Evolutionary conservation across 2,888 invertebrate species (phyloP).

Genomic region (Melinaea marsaeus): DNA sequence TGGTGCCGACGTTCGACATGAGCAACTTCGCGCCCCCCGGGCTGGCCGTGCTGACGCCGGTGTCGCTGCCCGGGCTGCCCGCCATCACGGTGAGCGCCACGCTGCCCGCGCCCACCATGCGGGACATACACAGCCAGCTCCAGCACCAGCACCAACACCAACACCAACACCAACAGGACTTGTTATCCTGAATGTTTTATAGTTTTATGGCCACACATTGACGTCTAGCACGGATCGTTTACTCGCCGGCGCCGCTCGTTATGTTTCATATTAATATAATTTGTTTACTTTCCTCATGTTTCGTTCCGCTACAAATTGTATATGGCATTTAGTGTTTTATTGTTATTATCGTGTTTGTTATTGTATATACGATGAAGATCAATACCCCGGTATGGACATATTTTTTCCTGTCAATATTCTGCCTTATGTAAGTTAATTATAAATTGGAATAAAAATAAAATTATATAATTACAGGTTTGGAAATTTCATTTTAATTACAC

Average conservation of each 20-base stretch:
- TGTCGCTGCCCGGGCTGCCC: conserved; percentile 87
- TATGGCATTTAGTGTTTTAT: conserved; percentile 28
- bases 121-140: conserved; percentile 54
- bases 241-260: conserved; percentile 1
- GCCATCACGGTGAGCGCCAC: conserved; percentile 87
- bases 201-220: conserved; percentile 15
- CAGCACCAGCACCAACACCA: conserved; percentile 53
- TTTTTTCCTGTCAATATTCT: conserved; percentile 16
- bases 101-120: conserved; percentile 79
- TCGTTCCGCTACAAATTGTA: conserved; percentile 4
- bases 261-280: conserved; percentile 5
- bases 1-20: conserved; percentile 70
- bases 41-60: conserved; percentile 80
- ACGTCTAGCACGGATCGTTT: conserved; percentile 12
- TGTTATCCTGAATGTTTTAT: conserved; percentile 53
- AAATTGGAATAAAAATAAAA: conserved; percentile 20
- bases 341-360: neutral
- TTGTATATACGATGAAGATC: neutral
- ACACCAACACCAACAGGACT: conserved; percentile 63
- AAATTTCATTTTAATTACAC: conserved; percentile 12
- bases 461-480: conserved; percentile 16
- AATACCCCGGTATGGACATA: neutral
- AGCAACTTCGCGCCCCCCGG: conserved; percentile 62
- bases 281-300: conserved; percentile 7
- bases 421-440: conserved; percentile 15